Conservation (phyloP, 2,113 vertebrate species). For the zebrafish (Danio rerio) region GRCz12tu NC_133191.1:3684501-3685000, state of each 20-base stretch:
- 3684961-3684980: not conserved
- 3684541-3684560: not conserved
- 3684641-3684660: slow-evolving; percentile 45
- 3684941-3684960: not conserved
- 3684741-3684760: slow-evolving; percentile 52
- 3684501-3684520: no score
- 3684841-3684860: slow-evolving; percentile 42
- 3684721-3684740: slow-evolving; percentile 49
- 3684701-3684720: slow-evolving; percentile 53
- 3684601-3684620: slow-evolving; percentile 6
- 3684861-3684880: slow-evolving; percentile 13
- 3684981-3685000: not conserved
- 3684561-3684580: not conserved
- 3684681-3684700: slow-evolving; percentile 61
- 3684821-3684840: slow-evolving; percentile 42
- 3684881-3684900: slow-evolving; percentile 36
- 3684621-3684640: slow-evolving; percentile 43
- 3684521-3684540: not conserved
- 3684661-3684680: slow-evolving; percentile 35
- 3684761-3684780: slow-evolving; percentile 53
- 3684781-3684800: slow-evolving; percentile 49
- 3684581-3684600: slow-evolving; percentile 34
- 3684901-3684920: slow-evolving; percentile 23
- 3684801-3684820: slow-evolving; percentile 48
- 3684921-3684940: slow-evolving; percentile 23